Evolutionary conservation across 2,797 vertebrate species (phyloP), one percentile per base, ranked within the genome.

Genomic region (Darevskia mixta): DNA sequence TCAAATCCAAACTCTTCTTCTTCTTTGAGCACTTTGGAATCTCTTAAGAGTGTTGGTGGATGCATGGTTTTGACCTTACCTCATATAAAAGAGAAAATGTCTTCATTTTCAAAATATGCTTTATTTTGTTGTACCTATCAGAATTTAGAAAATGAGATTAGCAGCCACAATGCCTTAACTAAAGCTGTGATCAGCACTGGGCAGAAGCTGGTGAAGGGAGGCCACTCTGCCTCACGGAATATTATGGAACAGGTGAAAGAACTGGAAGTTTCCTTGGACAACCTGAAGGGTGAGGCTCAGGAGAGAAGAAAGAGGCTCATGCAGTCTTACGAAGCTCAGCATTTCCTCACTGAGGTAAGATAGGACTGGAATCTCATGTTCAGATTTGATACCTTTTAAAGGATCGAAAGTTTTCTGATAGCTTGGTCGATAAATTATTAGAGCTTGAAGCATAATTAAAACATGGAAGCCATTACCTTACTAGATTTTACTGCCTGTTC

Each of bases 101-200:
- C 84, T 85, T 86, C 86, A 23, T 69, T 67, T 49, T 15, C 1
- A 23, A 77, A 83, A 78, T 64, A 55, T 32, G 7, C 18, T 43
- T n/a, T 71, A 27, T 91, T 90, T 77, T 76, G 3, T 92, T 78
- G 66, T 72, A 85, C 27, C 88, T 94, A 86, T 25, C 94, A 99
- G 98, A 97, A 96, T 88, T 83, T 98, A 91, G 97, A 97, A 95
- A 97, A 97, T 85, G 98, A 98, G 91, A 96, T 98, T 82, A 96
- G 92, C 23, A 96, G 96, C 89, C 98, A 97, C 6, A 93, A 95
- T 49, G 95, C 97, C 76, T 93, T 98, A 95, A 96, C 96, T 75
- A 96, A 96, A 94, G 96, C 95, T 0, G 97, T 98, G 49, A 94
- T 98, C 91, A 97, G 96, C 90, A 95, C 97, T 0, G 98, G 98